Conservation (phyloP, 1,140 invertebrate species). For the Eurosta solidaginis region DNA sequence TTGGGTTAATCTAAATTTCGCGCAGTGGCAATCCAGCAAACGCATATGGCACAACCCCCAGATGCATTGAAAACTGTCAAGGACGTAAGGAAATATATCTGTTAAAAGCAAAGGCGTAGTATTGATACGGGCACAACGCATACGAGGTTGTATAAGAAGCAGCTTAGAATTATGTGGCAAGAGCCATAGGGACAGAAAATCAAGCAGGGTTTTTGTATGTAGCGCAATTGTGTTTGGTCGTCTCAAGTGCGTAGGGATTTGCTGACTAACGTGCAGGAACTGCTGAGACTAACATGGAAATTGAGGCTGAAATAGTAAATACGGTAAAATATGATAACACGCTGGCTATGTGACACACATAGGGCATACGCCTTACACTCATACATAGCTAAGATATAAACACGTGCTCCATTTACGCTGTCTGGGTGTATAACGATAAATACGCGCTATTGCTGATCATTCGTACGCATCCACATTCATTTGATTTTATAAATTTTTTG, state of each 20-base stretch:
- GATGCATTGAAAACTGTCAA: conserved; percentile 10
- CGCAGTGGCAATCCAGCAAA: not conserved
- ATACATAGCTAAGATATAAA: too few relatives aligned
- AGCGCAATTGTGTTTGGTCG: too few relatives aligned
- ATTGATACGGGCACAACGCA: not conserved
- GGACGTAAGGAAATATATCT: not conserved
- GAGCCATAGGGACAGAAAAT: not conserved
- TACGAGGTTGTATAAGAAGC: not conserved
- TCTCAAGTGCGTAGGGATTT: not conserved
- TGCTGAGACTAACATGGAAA: not conserved
- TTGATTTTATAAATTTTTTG: too few relatives aligned
- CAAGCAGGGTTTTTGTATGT: not conserved
- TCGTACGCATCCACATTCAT: not conserved
- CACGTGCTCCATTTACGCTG: not conserved
- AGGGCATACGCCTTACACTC: too few relatives aligned
- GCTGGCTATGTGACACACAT: too few relatives aligned
- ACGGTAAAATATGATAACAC: too few relatives aligned
- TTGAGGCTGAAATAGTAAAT: not conserved
- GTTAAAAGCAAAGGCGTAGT: not conserved
- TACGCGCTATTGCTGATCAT: not conserved
- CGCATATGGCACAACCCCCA: not conserved
- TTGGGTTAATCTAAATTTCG: too few relatives aligned
- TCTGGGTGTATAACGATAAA: not conserved
- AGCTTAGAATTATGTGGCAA: not conserved
- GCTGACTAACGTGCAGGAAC: not conserved